These are phyloP conservation scores for Orestias chungarensis DNA, from an alignment of 2,797 vertebrate species.

Conservation along the genomic window DNA sequence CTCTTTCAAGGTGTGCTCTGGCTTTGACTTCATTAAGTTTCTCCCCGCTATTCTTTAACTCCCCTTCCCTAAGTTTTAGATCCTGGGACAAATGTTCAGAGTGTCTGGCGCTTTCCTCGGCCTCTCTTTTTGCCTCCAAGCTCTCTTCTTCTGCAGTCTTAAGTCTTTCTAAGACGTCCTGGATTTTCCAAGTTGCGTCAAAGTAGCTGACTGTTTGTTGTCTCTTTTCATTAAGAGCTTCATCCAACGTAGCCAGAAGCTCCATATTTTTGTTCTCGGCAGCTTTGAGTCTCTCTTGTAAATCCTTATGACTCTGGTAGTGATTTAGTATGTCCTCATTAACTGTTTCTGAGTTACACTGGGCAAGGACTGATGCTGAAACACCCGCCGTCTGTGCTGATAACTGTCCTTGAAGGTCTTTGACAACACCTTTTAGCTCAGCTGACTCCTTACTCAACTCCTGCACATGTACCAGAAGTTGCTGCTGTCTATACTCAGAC, in stretches of 20 bases:
- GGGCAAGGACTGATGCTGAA: slow-evolving; percentile 40
- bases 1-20: slow-evolving; percentile 70
- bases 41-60: slow-evolving; percentile 71
- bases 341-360: slow-evolving; percentile 41
- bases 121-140: slow-evolving; percentile 72
- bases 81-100: slow-evolving; percentile 78
- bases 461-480: slow-evolving; percentile 78
- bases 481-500: slow-evolving; percentile 85
- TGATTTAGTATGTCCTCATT: slow-evolving; percentile 43
- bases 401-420: slow-evolving; percentile 81
- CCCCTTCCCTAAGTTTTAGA: slow-evolving; percentile 80
- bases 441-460: slow-evolving; percentile 64
- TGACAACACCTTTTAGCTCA: slow-evolving; percentile 75
- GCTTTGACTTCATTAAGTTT: slow-evolving; percentile 67
- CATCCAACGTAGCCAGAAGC: slow-evolving; percentile 74
- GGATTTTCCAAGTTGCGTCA: slow-evolving; percentile 78
- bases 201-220: slow-evolving; percentile 72
- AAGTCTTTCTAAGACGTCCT: slow-evolving; percentile 82
- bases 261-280: slow-evolving; percentile 81
- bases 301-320: slow-evolving; percentile 64
- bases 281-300: slow-evolving; percentile 70
- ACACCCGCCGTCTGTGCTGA: slow-evolving; percentile 65
- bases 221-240: slow-evolving; percentile 70
- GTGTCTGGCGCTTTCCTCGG: slow-evolving; percentile 60
- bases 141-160: slow-evolving; percentile 77